These are phyloP conservation scores for Xenopus borealis DNA, from an alignment of 2,113 vertebrate species.

Conservation along the genomic window DNA sequence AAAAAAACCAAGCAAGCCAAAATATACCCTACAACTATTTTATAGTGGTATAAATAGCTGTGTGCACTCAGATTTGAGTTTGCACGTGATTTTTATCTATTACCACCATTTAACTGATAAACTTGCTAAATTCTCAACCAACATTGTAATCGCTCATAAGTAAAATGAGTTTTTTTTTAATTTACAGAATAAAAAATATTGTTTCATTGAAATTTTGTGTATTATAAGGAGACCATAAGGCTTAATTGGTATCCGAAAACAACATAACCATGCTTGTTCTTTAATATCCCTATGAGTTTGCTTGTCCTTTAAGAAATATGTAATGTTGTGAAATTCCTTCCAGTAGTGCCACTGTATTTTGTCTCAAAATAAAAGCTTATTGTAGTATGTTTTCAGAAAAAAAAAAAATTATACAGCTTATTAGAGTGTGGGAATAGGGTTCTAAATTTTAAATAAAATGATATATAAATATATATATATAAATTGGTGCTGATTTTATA, in stretches of 20 bases:
- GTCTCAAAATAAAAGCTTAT: conserved; percentile 89
- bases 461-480: conserved; percentile 86
- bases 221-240: conserved; percentile 57
- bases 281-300: conserved; percentile 75
- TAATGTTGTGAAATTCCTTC: conserved; percentile 83
- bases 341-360: conserved; percentile 96
- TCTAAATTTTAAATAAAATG: conserved; percentile 98
- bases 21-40: background rate
- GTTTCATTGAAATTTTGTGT: conserved; percentile 5
- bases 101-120: conserved; percentile 5
- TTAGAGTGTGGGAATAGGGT: conserved; percentile 98
- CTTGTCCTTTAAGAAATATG: conserved; percentile 85
- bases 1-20: no score
- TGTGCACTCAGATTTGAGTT: conserved; percentile 4
- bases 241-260: conserved; percentile 60
- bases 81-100: background rate
- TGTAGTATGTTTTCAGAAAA: conserved; percentile 89
- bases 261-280: conserved; percentile 69
- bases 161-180: no score
- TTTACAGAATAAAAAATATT: no score
- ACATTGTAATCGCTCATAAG: no score
- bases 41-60: background rate
- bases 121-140: background rate
- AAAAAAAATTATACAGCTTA: conserved; percentile 94
- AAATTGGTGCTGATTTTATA: conserved; percentile 99